Evolutionary conservation across 2,113 vertebrate genomes (phyloP).

Genomic region (Barnardius zonarius): DNA sequence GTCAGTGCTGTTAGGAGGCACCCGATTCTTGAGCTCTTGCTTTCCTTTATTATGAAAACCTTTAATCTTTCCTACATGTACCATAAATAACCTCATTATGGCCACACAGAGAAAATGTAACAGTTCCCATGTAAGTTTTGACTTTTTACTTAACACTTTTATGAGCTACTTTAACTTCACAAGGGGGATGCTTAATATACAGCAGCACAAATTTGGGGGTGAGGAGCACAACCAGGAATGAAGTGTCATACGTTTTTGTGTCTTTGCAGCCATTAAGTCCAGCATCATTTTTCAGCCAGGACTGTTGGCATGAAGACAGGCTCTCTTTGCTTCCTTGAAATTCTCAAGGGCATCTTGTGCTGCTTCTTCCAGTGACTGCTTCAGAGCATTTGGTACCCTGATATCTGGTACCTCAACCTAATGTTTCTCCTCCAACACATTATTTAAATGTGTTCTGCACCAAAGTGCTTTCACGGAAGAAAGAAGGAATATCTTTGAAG

Average conservation of each 20-base stretch:
- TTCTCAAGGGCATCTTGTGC: background rate
- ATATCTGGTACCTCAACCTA: background rate
- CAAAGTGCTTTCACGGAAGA: background rate
- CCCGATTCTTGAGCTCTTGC: constrained; percentile 66
- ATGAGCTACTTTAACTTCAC: constrained; percentile 59
- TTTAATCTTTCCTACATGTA: constrained; percentile 76
- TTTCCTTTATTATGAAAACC: constrained; percentile 77
- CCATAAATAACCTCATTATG: constrained; percentile 79
- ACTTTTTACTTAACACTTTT: constrained; percentile 58
- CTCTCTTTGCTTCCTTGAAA: background rate
- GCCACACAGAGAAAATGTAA: constrained; percentile 75
- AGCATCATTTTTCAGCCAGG: background rate
- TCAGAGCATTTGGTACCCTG: background rate
- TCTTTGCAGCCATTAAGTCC: background rate
- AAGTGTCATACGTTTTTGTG: background rate
- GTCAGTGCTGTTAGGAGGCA: constrained; percentile 68
- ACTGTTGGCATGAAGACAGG: background rate
- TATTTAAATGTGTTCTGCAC: background rate
- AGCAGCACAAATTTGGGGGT: background rate
- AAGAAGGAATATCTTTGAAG: background rate
- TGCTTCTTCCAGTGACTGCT: background rate
- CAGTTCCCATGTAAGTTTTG: constrained; percentile 47
- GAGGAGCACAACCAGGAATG: background rate
- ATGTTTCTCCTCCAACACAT: fast-evolving
- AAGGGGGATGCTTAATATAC: background rate